Percentiles rank a stretch among this genome's conserved stretches.
phyloP scores from a whole-genome alignment of 2,797 vertebrate genomes.

The Cryptoprocta ferox region DNA sequence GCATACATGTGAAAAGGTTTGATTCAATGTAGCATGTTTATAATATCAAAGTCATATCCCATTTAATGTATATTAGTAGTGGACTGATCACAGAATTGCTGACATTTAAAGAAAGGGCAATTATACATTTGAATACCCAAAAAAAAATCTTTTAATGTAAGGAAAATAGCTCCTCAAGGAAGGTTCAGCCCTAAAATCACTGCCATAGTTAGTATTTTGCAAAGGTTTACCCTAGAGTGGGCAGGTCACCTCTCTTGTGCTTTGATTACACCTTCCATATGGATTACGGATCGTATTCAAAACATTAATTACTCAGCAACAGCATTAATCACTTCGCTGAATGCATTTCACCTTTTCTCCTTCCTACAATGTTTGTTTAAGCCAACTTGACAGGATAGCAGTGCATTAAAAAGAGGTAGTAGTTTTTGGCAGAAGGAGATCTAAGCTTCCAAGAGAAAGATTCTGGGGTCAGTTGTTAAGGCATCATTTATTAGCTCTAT shows the following conservation, averaged over 20 bases:
- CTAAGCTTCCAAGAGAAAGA: background rate
- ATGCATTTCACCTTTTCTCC: constrained; percentile 73
- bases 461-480: background rate
- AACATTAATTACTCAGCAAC: constrained; percentile 63
- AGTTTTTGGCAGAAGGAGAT: background rate
- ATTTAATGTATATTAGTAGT: background rate
- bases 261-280: constrained; percentile 67
- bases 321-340: constrained; percentile 60
- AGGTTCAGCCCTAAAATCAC: background rate
- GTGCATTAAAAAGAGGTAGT: background rate
- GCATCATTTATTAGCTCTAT: background rate
- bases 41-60: background rate
- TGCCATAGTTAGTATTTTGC: background rate
- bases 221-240: background rate
- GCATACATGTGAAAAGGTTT: background rate
- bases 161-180: constrained; percentile 11
- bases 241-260: constrained; percentile 40
- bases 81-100: constrained; percentile 42
- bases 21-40: background rate
- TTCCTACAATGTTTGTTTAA: constrained; percentile 32
- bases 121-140: constrained; percentile 6
- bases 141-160: background rate
- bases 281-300: constrained; percentile 57
- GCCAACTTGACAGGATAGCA: background rate
- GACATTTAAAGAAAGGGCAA: constrained; percentile 55